Evolutionary conservation across 2,113 vertebrate genomes (phyloP).

Genomic region (Pogona vitticeps): DNA sequence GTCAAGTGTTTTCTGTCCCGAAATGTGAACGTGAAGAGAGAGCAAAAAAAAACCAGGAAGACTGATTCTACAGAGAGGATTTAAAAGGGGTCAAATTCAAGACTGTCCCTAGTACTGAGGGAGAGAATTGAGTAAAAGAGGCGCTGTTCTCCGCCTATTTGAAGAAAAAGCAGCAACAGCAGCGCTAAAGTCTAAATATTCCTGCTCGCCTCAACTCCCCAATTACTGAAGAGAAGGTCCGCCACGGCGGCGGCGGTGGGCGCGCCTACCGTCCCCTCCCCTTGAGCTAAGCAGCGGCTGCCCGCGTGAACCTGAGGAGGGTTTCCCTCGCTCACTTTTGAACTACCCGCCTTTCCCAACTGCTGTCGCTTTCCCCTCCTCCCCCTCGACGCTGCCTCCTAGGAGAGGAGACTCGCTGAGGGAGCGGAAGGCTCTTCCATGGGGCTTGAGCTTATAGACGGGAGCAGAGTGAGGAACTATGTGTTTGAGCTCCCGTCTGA

Average conservation of each 20-base stretch:
- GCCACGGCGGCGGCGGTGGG: no score
- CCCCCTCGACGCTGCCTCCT: neutral
- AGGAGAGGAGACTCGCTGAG: neutral
- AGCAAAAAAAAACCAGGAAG: neutral
- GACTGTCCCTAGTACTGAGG: neutral
- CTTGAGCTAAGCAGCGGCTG: slow-evolving; percentile 37
- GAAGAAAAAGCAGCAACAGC: neutral
- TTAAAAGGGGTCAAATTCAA: neutral
- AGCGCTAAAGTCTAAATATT: no score
- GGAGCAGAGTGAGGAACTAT: no score
- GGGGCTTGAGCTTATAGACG: no score
- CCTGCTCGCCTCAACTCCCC: no score
- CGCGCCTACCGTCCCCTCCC: neutral
- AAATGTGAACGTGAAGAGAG: neutral
- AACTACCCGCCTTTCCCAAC: slow-evolving; percentile 71
- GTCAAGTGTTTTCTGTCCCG: neutral
- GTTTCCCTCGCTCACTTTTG: slow-evolving; percentile 71
- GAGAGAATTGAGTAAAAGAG: neutral
- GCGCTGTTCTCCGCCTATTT: neutral
- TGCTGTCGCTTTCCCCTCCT: slow-evolving; percentile 12
- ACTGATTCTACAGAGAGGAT: neutral
- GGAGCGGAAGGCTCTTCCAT: no score
- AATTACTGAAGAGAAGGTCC: no score
- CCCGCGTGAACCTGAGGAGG: slow-evolving; percentile 24
- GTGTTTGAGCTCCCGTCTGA: no score